Percentiles rank a stretch among this genome's conserved stretches.
These are phyloP conservation scores for Chironex yamaguchii DNA, from an alignment of 30 jellyfish, hydroid and myxozoan species.

Conservation along the genomic window DNA sequence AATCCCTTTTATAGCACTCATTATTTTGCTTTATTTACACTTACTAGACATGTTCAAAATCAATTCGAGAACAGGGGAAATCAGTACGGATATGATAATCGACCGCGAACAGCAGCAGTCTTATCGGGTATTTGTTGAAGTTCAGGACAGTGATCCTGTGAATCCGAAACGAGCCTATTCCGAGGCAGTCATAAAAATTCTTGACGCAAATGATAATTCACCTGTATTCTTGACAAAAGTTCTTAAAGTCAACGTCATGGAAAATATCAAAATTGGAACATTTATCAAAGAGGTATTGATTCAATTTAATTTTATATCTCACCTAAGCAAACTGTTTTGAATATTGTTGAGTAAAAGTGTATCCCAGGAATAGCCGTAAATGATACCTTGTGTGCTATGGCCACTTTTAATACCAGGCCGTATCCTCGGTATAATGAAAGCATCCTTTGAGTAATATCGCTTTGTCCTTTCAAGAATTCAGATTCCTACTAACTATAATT, in stretches of 20 bases:
- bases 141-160: constrained; percentile 50
- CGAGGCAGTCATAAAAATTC: constrained; percentile 24
- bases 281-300: not conserved
- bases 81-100: constrained; percentile 15
- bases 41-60: constrained; percentile 35
- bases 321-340: too few species aligned
- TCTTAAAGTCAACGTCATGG: constrained; percentile 14
- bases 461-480: too few species aligned
- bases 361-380: too few species aligned
- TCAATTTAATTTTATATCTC: too few species aligned
- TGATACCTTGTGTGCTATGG: too few species aligned
- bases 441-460: too few species aligned
- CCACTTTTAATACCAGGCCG: too few species aligned
- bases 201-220: constrained; percentile 71
- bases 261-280: constrained; percentile 34
- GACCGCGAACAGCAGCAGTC: constrained; percentile 63
- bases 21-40: not conserved
- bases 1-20: not conserved
- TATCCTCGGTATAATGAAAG: too few species aligned
- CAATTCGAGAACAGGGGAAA: constrained; percentile 49
- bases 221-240: constrained; percentile 26
- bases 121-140: constrained; percentile 41
- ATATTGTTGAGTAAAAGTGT: too few species aligned
- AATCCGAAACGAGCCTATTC: constrained; percentile 43
- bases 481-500: too few species aligned